Percentiles rank a stretch among this genome's conserved stretches.
phyloP scores from a whole-genome alignment of 2,888 invertebrate species.

The Blomia tropicalis region DNA sequence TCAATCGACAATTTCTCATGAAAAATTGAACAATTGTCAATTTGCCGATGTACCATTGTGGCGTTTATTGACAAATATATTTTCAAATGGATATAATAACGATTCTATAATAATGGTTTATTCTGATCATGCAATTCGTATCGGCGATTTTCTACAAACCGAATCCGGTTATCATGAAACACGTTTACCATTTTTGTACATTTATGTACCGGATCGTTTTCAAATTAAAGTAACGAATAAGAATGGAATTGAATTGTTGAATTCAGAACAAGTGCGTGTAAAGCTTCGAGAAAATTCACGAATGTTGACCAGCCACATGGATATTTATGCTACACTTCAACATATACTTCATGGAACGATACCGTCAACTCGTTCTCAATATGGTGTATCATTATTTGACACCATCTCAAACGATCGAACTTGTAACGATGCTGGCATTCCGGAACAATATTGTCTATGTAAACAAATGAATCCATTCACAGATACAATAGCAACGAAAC shows the following conservation, averaged over 20 bases:
- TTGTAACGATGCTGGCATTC: not conserved
- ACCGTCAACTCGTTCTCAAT: not conserved
- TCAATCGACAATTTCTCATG: not conserved
- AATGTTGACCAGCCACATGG: not conserved
- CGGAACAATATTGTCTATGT: not conserved
- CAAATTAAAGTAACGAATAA: not conserved
- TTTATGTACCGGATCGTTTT: not conserved
- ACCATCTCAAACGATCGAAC: not conserved
- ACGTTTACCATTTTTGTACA: not conserved
- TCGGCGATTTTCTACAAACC: not conserved
- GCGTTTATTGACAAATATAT: not conserved
- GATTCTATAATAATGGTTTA: not conserved
- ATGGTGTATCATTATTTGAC: not conserved
- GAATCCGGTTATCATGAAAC: conserved; percentile 1
- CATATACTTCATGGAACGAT: not conserved
- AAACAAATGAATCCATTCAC: not conserved
- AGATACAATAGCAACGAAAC: not conserved
- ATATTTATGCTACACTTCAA: not conserved
- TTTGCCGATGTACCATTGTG: not conserved
- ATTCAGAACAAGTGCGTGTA: not conserved
- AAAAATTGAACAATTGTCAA: not conserved
- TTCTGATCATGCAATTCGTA: not conserved
- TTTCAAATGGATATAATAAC: not conserved
- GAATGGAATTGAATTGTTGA: not conserved
- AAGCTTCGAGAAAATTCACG: not conserved